Conservation (phyloP, 2,888 invertebrate species). For the Cyaniris semiargus region DNA sequence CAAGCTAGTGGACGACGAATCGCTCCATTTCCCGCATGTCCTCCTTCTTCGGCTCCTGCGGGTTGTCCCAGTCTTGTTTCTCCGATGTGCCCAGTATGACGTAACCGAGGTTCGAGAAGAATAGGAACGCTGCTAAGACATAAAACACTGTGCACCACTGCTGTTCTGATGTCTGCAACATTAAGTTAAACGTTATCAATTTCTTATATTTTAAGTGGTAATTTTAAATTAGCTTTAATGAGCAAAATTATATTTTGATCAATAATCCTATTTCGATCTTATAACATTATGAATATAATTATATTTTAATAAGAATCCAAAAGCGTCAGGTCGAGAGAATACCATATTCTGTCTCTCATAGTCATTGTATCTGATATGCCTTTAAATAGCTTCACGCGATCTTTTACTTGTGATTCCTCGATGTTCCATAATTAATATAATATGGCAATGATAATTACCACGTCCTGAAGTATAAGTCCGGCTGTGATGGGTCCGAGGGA, state of each 20-base stretch:
- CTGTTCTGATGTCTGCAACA: constrained; percentile 32
- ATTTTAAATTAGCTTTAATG: too few species aligned
- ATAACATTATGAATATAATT: too few species aligned
- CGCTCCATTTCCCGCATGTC: constrained; percentile 9
- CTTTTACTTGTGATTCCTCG: too few species aligned
- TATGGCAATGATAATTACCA: constrained; percentile 70
- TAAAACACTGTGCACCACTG: constrained; percentile 18
- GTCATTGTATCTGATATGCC: too few species aligned
- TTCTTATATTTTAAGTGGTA: too few species aligned
- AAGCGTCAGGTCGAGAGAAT: too few species aligned
- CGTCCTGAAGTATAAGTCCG: constrained; percentile 83
- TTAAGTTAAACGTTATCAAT: background rate
- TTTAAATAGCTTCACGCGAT: too few species aligned
- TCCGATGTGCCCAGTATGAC: constrained; percentile 8
- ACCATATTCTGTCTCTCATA: too few species aligned
- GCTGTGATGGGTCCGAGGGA: constrained; percentile 88
- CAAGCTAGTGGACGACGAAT: background rate
- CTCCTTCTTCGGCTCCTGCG: background rate
- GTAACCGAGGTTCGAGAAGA: constrained; percentile 15
- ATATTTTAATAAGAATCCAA: too few species aligned
- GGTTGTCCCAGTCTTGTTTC: constrained; percentile 7
- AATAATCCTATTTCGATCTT: too few species aligned
- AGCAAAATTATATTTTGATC: too few species aligned
- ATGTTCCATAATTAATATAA: too few species aligned
- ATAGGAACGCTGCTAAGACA: constrained; percentile 8